Evolutionary conservation across 2,113 vertebrate genomes (phyloP), one percentile per base, ranked within the genome.

Genomic region (Actenoides lindsayi): DNA sequence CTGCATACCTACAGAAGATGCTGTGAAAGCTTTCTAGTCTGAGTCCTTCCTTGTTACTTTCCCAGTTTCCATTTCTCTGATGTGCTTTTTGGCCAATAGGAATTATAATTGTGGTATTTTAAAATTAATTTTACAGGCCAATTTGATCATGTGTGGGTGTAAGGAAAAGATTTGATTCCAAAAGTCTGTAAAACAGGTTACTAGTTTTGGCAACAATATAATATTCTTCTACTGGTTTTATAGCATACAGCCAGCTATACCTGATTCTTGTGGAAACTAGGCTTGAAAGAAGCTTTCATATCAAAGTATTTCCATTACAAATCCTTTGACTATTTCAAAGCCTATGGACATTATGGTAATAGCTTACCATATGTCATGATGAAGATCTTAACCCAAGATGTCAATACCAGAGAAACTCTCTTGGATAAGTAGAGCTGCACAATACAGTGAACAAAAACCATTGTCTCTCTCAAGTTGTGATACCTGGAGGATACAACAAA

Each of bases 341-440:
- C 7, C 39, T 11, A n/a, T 19, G 4, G 20, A 51, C 8, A 39
- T 93, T 69, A 75, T 4, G 1, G n/a, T 51, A 62, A 56, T 77
- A 74, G 56, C 30, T 54, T 69, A 80, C 17, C 86, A 28, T 25
- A 33, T 14, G 23, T 77, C 64, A 78, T 68, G 48, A 73, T 87
- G 41, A 92, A 94, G 71, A 87, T 46, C 65, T 93, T 90, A 95
- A 91, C 42, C 35, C 53, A 62, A 20, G 75, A 91, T 83, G 48
- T 80, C 78, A 95, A 56, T 11, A 90, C 13, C 11, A 79, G 60
- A 70, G 69, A 95, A 89, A 14, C 27, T 79, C 59, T 59, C 51
- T 37, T 63, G 37, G 68, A 67, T 86, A 86, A 87, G 81, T 33
- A 78, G 11, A 39, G 46, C 35, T 75, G 23, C 21, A 28, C 9